phyloP scores from a whole-genome alignment of 2,888 invertebrate genomes.

The Agrilus mali region DNA sequence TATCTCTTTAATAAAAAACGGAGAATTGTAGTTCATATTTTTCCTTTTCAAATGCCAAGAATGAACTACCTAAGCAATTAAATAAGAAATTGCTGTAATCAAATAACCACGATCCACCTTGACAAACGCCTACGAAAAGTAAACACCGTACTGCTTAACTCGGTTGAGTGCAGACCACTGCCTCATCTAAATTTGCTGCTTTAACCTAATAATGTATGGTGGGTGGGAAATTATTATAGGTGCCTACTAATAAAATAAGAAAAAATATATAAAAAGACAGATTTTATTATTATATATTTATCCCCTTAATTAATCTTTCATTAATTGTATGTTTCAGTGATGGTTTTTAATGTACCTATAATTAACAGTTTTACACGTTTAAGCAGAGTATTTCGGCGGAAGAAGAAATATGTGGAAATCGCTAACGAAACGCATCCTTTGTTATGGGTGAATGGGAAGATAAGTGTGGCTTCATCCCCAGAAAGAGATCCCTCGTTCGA shows the following conservation, averaged over 20 bases:
- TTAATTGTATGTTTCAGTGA: conserved; percentile 38
- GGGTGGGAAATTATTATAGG: no score
- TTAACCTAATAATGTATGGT: no score
- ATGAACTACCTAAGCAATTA: no score
- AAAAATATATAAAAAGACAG: conserved; percentile 4
- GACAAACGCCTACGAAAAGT: no score
- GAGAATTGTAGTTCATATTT: no score
- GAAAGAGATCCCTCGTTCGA: conserved; percentile 18
- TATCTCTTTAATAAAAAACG: no score
- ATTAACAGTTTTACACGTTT: conserved; percentile 40
- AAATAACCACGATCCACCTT: no score
- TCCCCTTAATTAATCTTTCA: conserved; percentile 5
- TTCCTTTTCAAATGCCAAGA: no score
- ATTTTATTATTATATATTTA: background rate
- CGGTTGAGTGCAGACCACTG: no score
- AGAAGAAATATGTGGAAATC: conserved; percentile 41
- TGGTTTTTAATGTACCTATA: conserved; percentile 52
- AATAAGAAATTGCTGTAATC: no score
- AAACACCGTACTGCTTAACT: no score
- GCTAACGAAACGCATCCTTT: conserved; percentile 36
- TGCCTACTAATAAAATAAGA: conserved; percentile 7
- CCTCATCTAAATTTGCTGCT: no score
- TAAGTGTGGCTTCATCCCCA: conserved; percentile 2
- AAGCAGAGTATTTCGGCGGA: conserved; percentile 36
- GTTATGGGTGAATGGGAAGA: conserved; percentile 15